Percentiles rank a stretch among this genome's conserved stretches.
Evolutionary conservation across 2,888 invertebrate genomes (phyloP).

Genomic region (Acanthosepion pharaonis): DNA sequence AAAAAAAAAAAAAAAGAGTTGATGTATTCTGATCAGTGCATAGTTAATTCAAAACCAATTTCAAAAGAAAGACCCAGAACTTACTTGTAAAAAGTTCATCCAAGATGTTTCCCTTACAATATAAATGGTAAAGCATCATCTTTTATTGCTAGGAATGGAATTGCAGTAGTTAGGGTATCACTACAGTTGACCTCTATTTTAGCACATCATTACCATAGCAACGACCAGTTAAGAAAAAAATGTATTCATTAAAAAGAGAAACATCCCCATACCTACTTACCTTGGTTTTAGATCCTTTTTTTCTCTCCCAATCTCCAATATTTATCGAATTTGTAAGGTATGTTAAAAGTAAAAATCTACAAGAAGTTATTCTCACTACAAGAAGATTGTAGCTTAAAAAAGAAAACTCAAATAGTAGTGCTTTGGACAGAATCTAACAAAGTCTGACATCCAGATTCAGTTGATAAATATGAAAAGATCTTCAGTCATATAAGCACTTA

Average conservation of each 20-base stretch:
- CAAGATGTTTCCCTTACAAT: no score
- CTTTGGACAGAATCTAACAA: neutral
- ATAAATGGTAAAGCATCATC: no score
- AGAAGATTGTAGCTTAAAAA: no score
- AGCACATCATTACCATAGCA: neutral
- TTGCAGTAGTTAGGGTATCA: neutral
- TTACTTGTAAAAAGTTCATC: no score
- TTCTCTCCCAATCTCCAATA: neutral
- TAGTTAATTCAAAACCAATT: neutral
- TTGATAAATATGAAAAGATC: no score
- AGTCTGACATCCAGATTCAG: neutral
- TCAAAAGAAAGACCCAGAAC: no score
- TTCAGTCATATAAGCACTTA: no score
- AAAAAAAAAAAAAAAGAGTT: neutral
- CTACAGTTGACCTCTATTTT: neutral
- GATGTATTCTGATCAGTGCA: neutral
- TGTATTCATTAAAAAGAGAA: neutral
- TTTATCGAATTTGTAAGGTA: neutral
- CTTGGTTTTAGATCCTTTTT: neutral
- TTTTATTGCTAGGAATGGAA: no score
- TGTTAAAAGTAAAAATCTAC: no score
- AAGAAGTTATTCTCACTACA: no score
- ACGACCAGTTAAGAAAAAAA: neutral
- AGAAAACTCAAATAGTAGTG: neutral
- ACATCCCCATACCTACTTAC: neutral